Evolutionary conservation across 2,888 invertebrate species (phyloP), one percentile per base, ranked within the genome.

Genomic region (Andrena dorsata): DNA sequence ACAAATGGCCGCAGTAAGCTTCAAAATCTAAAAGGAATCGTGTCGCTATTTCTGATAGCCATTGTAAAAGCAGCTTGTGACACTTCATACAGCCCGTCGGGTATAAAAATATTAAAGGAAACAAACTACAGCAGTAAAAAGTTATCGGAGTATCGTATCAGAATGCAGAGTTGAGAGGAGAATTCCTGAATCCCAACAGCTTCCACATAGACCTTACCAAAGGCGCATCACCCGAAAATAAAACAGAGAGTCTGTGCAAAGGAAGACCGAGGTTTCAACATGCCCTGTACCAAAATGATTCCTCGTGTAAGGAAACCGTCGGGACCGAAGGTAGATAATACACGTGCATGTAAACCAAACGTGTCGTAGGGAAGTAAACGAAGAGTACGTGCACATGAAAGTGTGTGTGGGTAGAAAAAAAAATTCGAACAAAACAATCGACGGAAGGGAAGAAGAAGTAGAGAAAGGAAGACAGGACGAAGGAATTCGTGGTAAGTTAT

Each of bases 261-360:
- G 60, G 30, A 49, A 51, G 65, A 72, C 63, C 30, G 51, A 76
- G 72, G 41, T 64, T 71, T 70, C 20, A 73, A 78, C 84, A 83
- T 86, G 78, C 84, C 71, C 56, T 76, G 7, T 70, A 72, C 74
- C 64, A 65, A 41, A 56, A 69, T 66, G 61, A 80, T 65, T 82
- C 30, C 75, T 75, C 13, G 76, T 70, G 71, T 20, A 28, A 84
- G 58, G 28, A 64, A 30, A 78, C 49, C 58, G 72, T 80, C 56
- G 69, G 63, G 60, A 76, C 69, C 35, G 70, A 66, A 70, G 49
- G 47, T 70, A 73, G 41, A 76, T 30, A 77, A 53, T 80, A 81
- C 1, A 77, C 80, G 82, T 84, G 84, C 82, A 84, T 60, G 35
- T 28, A 74, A 66, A 76, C 47, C 20, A 56, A 23, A 23, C 47